A percentile compares a stretch with the other conserved stretches of the same genome.
Evolutionary conservation across 2,113 vertebrate species (phyloP).

Genomic region (Lophura nycthemera): DNA sequence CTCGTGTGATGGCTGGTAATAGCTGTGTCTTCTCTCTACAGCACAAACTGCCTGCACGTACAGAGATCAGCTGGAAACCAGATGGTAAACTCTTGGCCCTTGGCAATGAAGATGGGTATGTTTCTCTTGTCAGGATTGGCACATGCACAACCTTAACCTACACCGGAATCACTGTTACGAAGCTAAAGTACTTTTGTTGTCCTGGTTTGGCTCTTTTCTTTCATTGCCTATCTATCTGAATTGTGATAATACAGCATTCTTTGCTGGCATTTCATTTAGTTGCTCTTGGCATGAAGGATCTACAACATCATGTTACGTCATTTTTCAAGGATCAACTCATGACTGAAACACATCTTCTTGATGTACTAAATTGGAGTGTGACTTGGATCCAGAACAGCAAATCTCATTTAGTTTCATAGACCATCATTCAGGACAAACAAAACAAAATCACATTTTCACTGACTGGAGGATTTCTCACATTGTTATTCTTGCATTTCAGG

Average conservation of each 20-base stretch:
- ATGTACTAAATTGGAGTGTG: background rate
- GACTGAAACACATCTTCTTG: background rate
- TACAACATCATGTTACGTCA: background rate
- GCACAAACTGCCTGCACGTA: conserved; percentile 93
- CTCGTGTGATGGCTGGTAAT: background rate
- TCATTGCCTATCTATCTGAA: background rate
- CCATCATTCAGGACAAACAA: background rate
- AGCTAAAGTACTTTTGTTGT: background rate
- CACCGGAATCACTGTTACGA: background rate
- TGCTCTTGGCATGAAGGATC: background rate
- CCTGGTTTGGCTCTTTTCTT: background rate
- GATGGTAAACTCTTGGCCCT: conserved; percentile 90
- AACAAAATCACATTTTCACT: background rate
- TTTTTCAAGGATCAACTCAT: background rate
- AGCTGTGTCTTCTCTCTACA: conserved; percentile 68
- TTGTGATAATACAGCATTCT: background rate
- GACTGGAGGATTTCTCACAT: background rate
- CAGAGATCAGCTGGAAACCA: conserved; percentile 95
- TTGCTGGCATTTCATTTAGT: background rate
- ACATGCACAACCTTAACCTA: background rate
- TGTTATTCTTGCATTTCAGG: conserved; percentile 73
- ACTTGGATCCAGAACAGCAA: background rate
- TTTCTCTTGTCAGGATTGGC: background rate
- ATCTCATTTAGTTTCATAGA: background rate
- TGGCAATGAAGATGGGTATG: conserved; percentile 98